Percentiles rank a stretch among this genome's conserved stretches.
Evolutionary conservation across 2,888 invertebrate species (phyloP).

Genomic region (Zele albiditarsus): DNA sequence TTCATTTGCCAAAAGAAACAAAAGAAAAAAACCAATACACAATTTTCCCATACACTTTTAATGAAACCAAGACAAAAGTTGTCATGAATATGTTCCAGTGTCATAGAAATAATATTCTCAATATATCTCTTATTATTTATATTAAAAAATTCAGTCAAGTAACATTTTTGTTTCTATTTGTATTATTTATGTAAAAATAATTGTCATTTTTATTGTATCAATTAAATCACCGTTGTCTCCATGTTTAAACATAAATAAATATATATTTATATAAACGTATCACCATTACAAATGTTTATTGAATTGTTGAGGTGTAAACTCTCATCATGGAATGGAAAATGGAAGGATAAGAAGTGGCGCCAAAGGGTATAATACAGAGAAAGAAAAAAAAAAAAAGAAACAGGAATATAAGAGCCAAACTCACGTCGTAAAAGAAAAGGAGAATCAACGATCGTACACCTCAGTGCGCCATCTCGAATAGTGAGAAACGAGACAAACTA

Average conservation of each 20-base stretch:
- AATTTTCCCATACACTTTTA: no score
- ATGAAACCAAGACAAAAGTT: no score
- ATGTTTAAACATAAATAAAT: no score
- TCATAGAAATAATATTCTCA: no score
- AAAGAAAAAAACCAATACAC: background rate
- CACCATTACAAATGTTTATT: background rate
- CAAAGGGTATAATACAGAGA: constrained; percentile 9
- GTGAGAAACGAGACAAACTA: constrained; percentile 23
- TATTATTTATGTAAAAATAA: no score
- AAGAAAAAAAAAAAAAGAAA: constrained; percentile 26
- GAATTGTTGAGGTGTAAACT: background rate
- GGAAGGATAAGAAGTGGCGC: background rate
- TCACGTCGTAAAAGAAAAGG: constrained; percentile 35
- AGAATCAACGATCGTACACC: constrained; percentile 33
- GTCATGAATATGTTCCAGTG: no score
- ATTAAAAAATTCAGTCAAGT: no score
- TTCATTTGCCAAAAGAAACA: constrained; percentile 42
- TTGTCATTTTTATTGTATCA: no score
- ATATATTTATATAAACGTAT: no score
- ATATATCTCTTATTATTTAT: no score
- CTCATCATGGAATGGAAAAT: background rate
- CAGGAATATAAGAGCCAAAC: constrained; percentile 35
- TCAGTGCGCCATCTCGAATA: constrained; percentile 3
- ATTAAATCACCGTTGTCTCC: no score
- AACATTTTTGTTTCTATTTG: no score